Evolutionary conservation across 1,140 invertebrate species (phyloP), one percentile per base, ranked within the genome.

Genomic region (Anastatus disparis): DNA sequence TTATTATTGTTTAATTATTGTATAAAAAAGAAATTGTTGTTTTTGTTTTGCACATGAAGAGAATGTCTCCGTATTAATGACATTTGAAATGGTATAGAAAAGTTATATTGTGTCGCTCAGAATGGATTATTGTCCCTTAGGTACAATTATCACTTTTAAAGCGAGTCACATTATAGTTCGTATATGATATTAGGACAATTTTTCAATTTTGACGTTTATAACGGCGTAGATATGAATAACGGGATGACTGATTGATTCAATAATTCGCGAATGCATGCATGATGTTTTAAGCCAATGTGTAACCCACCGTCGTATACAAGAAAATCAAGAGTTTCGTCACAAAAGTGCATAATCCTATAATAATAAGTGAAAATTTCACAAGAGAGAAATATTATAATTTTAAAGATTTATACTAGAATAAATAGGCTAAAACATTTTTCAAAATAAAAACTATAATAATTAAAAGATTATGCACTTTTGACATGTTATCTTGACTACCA

Each of bases 121-220:
- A 38, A 65, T 59, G n/a, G 52, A 71, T 71, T 55, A 58, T 71
- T 70, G 48, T 71, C 15, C 55, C 27, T 13, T 59, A 66, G 70
- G 55, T 53, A 71, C 70, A 71, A 71, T 66, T 29, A 20, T 66
- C 42, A 42, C 35, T 59, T 66, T 42, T 31, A 38, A 58, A 59
- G 62, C 53, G 62, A 71, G 52, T 56, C 61, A 50, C 61, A 69
- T 63, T 38, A 64, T 70, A 70, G 42, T 62, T 70, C 61, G 53
- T 59, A 66, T 65, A 71, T 40, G 17, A 65, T 61, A 71, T 65
- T 71, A 71, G 70, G 44, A 71, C n/a, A 65, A 71, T 56, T 64
- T 65, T 71, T 65, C 22, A 71, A 65, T 66, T 71, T 71, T 64
- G 35, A 66, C 53, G 70, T 59, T 71, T 52, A 61, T 65, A 71